These are phyloP conservation scores for Drosophila yakuba DNA, from an alignment of 1,140 invertebrate species.

Conservation along the genomic window DNA sequence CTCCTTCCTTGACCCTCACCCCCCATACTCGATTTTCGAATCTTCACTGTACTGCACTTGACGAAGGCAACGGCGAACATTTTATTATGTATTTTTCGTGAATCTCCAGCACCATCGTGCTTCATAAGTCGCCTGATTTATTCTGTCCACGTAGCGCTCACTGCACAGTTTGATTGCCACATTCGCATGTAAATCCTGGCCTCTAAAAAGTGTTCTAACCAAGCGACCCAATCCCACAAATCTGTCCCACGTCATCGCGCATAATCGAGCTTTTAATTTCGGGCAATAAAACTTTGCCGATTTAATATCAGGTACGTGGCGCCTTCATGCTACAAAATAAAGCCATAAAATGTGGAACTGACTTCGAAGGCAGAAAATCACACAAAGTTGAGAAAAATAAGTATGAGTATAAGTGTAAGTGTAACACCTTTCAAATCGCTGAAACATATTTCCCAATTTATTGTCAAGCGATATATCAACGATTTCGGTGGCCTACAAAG, in stretches of 20 bases:
- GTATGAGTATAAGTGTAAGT: too few species aligned
- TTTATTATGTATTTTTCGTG: slow-evolving; percentile 37
- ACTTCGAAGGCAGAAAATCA: slow-evolving; percentile 1
- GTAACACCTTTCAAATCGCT: background rate
- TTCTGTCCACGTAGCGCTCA: slow-evolving; percentile 46
- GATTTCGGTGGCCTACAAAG: slow-evolving; percentile 4
- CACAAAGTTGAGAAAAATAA: background rate
- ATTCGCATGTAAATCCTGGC: slow-evolving; percentile 49
- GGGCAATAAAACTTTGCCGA: slow-evolving; percentile 48
- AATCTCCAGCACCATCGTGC: slow-evolving; percentile 6
- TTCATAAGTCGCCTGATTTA: slow-evolving; percentile 35
- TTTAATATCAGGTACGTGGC: slow-evolving; percentile 29
- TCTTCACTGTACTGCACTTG: slow-evolving; percentile 28
- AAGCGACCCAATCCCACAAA: slow-evolving; percentile 21
- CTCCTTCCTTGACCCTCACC: background rate
- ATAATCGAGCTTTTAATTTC: slow-evolving; percentile 61
- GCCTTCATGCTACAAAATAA: background rate
- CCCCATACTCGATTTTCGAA: background rate
- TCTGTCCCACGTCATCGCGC: slow-evolving; percentile 48
- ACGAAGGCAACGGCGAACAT: slow-evolving; percentile 10
- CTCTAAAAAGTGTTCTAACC: slow-evolving; percentile 17
- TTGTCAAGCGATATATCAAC: slow-evolving; percentile 20
- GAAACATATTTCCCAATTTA: background rate
- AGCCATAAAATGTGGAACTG: slow-evolving; percentile 12
- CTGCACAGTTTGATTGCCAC: slow-evolving; percentile 55